Percentiles rank a stretch among this genome's conserved stretches.
phyloP scores from a whole-genome alignment of 2,888 invertebrate species.

The Heteropelma amictum region DNA sequence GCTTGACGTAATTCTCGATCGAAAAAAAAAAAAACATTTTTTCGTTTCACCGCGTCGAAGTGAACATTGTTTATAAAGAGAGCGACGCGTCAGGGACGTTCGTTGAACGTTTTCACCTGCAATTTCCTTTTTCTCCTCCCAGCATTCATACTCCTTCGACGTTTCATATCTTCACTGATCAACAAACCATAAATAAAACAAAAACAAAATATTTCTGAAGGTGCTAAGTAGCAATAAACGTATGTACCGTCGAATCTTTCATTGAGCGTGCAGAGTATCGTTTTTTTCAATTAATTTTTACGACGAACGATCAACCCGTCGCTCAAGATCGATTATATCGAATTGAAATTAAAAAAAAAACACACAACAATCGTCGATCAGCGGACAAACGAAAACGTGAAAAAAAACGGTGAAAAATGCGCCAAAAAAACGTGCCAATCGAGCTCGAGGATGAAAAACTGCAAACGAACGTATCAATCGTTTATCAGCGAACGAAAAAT shows the following conservation, averaged over 20 bases:
- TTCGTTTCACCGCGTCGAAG: too few species aligned
- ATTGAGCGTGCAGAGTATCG: background rate
- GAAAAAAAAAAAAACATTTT: too few species aligned
- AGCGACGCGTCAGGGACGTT: too few species aligned
- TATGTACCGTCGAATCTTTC: too few species aligned
- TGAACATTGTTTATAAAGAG: too few species aligned
- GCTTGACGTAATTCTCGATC: too few species aligned
- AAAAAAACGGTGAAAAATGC: background rate
- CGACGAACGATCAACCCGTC: background rate
- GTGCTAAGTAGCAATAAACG: slow-evolving; percentile 54
- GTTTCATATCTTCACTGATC: slow-evolving; percentile 53
- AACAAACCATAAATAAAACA: too few species aligned
- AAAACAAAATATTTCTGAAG: slow-evolving; percentile 54
- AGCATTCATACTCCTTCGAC: slow-evolving; percentile 37
- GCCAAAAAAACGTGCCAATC: background rate
- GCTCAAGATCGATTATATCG: background rate
- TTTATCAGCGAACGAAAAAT: background rate
- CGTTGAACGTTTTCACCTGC: too few species aligned
- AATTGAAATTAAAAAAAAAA: background rate
- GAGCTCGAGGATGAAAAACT: background rate
- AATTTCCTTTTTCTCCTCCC: too few species aligned
- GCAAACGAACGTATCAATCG: background rate
- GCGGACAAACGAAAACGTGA: background rate
- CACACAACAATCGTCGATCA: background rate
- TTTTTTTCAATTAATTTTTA: background rate